phyloP scores from a whole-genome alignment of 2,797 vertebrate genomes.

The Sebastes ruberrimus region DNA sequence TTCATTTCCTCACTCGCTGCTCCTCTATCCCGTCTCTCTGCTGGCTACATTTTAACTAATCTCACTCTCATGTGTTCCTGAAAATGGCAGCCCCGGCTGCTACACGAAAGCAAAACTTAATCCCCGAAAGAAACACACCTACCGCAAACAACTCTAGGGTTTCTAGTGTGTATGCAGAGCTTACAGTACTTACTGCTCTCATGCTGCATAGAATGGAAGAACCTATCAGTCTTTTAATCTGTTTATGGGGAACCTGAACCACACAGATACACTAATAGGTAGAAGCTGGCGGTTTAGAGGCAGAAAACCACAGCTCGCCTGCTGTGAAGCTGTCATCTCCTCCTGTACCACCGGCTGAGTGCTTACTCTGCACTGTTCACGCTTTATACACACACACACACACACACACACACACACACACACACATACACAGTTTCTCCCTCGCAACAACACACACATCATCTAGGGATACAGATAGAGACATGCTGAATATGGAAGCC shows the following conservation, averaged over 20 bases:
- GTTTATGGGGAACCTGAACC: constrained; percentile 46
- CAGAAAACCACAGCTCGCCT: constrained; percentile 46
- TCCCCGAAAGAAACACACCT: constrained; percentile 43
- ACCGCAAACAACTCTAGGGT: constrained; percentile 28
- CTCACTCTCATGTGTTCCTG: constrained; percentile 37
- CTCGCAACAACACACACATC: background rate
- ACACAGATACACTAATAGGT: constrained; percentile 28
- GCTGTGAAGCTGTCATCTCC: constrained; percentile 52
- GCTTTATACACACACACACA: background rate
- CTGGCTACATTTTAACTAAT: constrained; percentile 33
- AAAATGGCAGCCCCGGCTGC: constrained; percentile 11
- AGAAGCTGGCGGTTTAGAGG: constrained; percentile 26
- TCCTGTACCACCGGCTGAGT: constrained; percentile 25
- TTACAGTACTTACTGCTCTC: constrained; percentile 16
- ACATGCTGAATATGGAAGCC: background rate
- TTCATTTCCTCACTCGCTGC: background rate
- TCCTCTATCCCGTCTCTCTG: background rate
- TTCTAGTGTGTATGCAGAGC: background rate
- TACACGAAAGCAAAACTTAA: constrained; percentile 20
- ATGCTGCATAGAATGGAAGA: background rate
- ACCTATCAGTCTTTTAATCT: constrained; percentile 31
- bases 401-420: background rate
- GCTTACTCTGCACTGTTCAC: constrained; percentile 48
- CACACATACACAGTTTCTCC: background rate
- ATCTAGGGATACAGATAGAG: constrained; percentile 1